These are phyloP conservation scores for Columba livia DNA, from an alignment of 2,113 vertebrate genomes.

Conservation along the genomic window DNA sequence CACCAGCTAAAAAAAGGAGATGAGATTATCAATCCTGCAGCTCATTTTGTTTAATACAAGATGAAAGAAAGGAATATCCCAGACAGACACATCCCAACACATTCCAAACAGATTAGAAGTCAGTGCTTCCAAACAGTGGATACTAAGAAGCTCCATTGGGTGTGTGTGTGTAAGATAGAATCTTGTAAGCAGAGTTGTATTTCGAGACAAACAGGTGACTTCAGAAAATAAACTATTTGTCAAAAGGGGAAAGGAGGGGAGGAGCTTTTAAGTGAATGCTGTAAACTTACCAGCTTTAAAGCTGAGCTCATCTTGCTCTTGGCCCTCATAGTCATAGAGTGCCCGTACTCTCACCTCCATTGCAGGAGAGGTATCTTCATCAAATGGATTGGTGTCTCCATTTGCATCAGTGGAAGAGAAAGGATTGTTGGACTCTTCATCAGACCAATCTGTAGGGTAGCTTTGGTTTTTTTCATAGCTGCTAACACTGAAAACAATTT, in stretches of 20 bases:
- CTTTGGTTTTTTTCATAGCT: constrained; percentile 85
- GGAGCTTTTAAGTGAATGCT: background rate
- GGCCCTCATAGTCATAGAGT: constrained; percentile 95
- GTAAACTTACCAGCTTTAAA: constrained; percentile 89
- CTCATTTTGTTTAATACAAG: background rate
- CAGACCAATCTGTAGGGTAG: constrained; percentile 87
- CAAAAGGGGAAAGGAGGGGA: no score
- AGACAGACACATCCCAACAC: background rate
- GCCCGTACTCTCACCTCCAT: constrained; percentile 88
- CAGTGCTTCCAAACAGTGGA: background rate
- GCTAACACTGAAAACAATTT: constrained; percentile 76
- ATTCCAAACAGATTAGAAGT: background rate
- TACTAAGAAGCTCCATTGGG: background rate
- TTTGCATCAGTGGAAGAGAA: constrained; percentile 86
- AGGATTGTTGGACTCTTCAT: constrained; percentile 91
- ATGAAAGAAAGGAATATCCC: background rate
- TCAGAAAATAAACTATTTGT: background rate
- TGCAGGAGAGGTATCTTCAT: constrained; percentile 81
- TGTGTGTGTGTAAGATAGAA: background rate
- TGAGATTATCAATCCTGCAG: background rate
- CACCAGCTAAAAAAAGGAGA: background rate
- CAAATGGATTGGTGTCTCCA: constrained; percentile 93
- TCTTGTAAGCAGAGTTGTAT: background rate
- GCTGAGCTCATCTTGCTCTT: constrained; percentile 96
- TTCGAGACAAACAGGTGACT: background rate